A percentile compares a stretch with the other conserved stretches of the same genome.
Conservation (phyloP, 1,140 invertebrate genomes). For the Nephila pilipes region DNA sequence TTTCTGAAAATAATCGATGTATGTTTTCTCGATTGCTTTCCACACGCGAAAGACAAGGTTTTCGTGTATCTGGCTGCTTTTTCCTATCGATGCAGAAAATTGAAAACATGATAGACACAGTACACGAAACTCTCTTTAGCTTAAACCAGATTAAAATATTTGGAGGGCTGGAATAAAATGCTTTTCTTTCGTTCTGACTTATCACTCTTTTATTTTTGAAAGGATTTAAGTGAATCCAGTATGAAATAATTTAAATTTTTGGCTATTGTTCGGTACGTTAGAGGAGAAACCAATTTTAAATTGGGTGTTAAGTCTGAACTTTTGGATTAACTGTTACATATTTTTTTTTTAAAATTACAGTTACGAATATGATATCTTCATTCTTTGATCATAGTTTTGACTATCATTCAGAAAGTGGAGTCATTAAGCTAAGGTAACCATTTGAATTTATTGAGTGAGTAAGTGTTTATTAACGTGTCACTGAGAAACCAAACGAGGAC, state of each 20-base stretch:
- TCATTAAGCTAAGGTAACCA: too few species aligned
- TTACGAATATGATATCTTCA: too few species aligned
- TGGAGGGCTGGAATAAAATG: background rate
- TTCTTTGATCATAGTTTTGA: too few species aligned
- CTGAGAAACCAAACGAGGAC: too few species aligned
- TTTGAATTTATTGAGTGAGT: too few species aligned
- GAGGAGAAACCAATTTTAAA: background rate
- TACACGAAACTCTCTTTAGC: constrained; percentile 11
- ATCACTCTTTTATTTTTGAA: background rate
- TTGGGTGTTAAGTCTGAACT: too few species aligned
- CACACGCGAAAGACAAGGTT: constrained; percentile 22
- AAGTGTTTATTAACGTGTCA: too few species aligned
- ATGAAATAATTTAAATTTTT: background rate
- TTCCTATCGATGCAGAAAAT: constrained; percentile 50
- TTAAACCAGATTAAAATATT: constrained; percentile 50
- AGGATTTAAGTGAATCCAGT: background rate
- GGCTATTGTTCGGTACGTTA: background rate
- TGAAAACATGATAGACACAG: constrained; percentile 54
- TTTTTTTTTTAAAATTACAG: too few species aligned
- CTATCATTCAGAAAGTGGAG: too few species aligned
- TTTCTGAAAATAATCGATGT: constrained; percentile 60
- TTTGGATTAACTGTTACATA: too few species aligned
- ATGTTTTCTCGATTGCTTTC: constrained; percentile 18
- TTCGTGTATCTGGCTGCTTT: background rate
- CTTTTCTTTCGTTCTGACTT: background rate